A percentile compares a stretch with the other conserved stretches of the same genome.
Evolutionary conservation across 2,888 invertebrate genomes (phyloP).

Genomic region (Ormyrus pomaceus): DNA sequence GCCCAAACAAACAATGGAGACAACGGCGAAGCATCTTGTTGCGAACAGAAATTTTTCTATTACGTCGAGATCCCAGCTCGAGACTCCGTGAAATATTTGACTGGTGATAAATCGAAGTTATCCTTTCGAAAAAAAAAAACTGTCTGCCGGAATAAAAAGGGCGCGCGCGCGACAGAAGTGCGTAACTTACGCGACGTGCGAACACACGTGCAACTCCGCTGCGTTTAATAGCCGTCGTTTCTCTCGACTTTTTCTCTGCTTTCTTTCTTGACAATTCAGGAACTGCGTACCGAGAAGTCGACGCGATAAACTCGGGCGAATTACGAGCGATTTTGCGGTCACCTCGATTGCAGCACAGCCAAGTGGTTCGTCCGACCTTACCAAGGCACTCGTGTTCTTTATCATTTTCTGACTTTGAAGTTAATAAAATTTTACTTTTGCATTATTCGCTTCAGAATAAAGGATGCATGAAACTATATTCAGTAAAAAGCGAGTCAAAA

Average conservation of each 20-base stretch:
- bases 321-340: slow-evolving; percentile 70
- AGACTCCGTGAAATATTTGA: slow-evolving; percentile 35
- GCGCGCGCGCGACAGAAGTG: slow-evolving; percentile 54
- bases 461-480: no score
- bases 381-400: slow-evolving; percentile 61
- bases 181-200: slow-evolving; percentile 57
- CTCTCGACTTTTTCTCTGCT: not conserved
- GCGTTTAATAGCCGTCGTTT: not conserved
- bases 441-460: no score
- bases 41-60: slow-evolving; percentile 37
- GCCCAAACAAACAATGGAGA: slow-evolving; percentile 22
- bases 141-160: slow-evolving; percentile 2
- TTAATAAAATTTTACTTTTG: slow-evolving; percentile 21
- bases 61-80: slow-evolving; percentile 1
- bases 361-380: slow-evolving; percentile 65
- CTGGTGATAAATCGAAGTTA: slow-evolving; percentile 42
- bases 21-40: not conserved
- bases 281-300: slow-evolving; percentile 63
- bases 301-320: slow-evolving; percentile 70
- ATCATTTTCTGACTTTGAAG: slow-evolving; percentile 43
- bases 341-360: slow-evolving; percentile 46
- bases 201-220: slow-evolving; percentile 4
- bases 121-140: slow-evolving; percentile 21
- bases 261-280: slow-evolving; percentile 36
- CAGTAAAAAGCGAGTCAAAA: no score